These are phyloP conservation scores for Catharus bicknelli DNA, from an alignment of 2,113 vertebrate genomes.

Conservation along the genomic window DNA sequence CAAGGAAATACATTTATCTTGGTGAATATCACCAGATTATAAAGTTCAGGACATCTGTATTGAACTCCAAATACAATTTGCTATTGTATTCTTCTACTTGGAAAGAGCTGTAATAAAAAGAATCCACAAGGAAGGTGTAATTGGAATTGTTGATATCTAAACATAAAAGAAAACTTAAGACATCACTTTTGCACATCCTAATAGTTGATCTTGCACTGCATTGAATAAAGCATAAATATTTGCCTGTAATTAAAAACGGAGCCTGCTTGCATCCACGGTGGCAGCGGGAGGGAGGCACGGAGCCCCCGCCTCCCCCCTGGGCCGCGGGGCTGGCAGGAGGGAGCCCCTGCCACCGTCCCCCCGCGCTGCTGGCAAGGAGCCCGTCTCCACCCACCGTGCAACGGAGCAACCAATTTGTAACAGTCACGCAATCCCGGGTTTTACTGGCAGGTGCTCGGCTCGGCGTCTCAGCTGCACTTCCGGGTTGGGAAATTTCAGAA, in stretches of 20 bases:
- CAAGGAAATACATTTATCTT: not conserved
- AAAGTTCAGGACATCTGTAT: not conserved
- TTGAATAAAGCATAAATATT: not conserved
- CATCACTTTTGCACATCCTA: not conserved
- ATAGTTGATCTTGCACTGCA: not conserved
- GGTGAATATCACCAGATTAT: not conserved
- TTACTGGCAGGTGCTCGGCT: too few relatives aligned
- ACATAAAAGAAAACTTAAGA: not conserved
- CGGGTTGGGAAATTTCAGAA: too few relatives aligned
- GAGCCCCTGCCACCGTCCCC: too few relatives aligned
- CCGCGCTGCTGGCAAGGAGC: too few relatives aligned
- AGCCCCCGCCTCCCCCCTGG: too few relatives aligned
- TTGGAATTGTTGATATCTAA: not conserved
- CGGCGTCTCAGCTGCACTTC: too few relatives aligned
- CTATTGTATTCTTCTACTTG: not conserved
- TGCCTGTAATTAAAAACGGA: not conserved
- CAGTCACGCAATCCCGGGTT: too few relatives aligned
- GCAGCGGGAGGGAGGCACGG: too few relatives aligned
- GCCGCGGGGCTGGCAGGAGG: too few relatives aligned
- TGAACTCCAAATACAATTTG: not conserved
- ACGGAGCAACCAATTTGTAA: too few relatives aligned
- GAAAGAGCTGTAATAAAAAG: not conserved
- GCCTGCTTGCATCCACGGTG: too few relatives aligned
- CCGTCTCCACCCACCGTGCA: too few relatives aligned
- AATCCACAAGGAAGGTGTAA: not conserved